Conservation (phyloP, 2,113 vertebrate species). For the Formicarius rufipectus region DNA sequence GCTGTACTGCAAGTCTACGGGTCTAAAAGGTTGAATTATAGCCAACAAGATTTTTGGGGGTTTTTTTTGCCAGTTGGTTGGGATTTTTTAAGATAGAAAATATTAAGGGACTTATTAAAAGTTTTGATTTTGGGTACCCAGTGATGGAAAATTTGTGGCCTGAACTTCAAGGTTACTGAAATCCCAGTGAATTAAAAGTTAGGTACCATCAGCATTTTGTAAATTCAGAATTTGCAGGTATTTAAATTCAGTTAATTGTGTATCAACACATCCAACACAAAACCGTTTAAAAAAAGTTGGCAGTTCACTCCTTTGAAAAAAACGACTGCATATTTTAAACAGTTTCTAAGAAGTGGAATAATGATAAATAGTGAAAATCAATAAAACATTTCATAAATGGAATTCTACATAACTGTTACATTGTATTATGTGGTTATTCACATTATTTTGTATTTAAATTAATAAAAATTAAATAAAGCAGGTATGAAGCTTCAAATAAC, state of each 20-base stretch:
- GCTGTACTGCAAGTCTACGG: background rate
- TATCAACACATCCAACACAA: background rate
- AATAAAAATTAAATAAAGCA: background rate
- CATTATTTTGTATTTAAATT: background rate
- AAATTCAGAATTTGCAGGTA: background rate
- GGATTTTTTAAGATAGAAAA: background rate
- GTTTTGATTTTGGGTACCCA: background rate
- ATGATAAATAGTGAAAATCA: background rate
- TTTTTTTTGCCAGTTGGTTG: background rate
- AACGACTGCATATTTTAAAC: background rate
- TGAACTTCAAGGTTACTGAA: background rate
- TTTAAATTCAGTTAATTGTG: background rate
- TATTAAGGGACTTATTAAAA: accelerated
- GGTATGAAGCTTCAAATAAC: background rate
- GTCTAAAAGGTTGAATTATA: background rate
- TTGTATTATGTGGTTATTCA: background rate
- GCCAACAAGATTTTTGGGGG: accelerated
- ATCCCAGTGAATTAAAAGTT: background rate
- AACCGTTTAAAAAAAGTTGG: background rate
- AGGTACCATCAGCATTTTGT: background rate
- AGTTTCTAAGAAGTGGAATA: background rate
- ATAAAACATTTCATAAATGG: background rate
- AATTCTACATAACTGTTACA: background rate
- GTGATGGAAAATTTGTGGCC: accelerated
- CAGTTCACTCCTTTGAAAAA: background rate